phyloP scores from a whole-genome alignment of 2,797 vertebrate genomes.

The Acanthurus leucopareius region DNA sequence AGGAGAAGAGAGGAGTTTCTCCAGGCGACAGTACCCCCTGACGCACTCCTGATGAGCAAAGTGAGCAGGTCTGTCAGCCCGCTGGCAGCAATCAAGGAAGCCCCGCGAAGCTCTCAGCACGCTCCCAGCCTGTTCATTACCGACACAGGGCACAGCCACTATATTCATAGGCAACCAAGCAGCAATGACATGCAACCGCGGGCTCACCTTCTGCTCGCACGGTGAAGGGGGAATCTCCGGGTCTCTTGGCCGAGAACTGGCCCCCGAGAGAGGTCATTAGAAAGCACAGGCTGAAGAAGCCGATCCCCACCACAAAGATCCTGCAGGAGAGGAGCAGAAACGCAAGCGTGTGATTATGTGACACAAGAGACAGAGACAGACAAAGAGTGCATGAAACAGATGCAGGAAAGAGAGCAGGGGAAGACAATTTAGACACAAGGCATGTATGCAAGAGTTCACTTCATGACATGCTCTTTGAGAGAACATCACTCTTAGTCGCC shows the following conservation, averaged over 20 bases:
- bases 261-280: constrained; percentile 98
- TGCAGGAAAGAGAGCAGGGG: not conserved
- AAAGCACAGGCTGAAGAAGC: constrained; percentile 98
- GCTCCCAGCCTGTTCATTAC: constrained; percentile 69
- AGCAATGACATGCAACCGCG: constrained; percentile 15
- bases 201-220: constrained; percentile 92
- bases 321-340: constrained; percentile 75
- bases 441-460: not conserved
- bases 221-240: constrained; percentile 94
- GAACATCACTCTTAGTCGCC: not conserved
- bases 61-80: constrained; percentile 63
- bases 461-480: not conserved
- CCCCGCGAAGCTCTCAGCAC: constrained; percentile 59
- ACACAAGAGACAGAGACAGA: constrained; percentile 14
- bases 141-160: constrained; percentile 30
- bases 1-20: constrained; percentile 29
- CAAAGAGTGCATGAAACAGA: not conserved
- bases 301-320: constrained; percentile 96
- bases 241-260: constrained; percentile 93
- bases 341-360: constrained; percentile 34
- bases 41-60: constrained; percentile 60
- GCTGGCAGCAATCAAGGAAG: constrained; percentile 71
- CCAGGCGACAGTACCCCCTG: constrained; percentile 1
- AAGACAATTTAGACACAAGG: not conserved
- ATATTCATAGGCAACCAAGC: constrained; percentile 28